Evolutionary conservation across 2,888 invertebrate genomes (phyloP), one percentile per base, ranked within the genome.

Genomic region (Carcina quercana): DNA sequence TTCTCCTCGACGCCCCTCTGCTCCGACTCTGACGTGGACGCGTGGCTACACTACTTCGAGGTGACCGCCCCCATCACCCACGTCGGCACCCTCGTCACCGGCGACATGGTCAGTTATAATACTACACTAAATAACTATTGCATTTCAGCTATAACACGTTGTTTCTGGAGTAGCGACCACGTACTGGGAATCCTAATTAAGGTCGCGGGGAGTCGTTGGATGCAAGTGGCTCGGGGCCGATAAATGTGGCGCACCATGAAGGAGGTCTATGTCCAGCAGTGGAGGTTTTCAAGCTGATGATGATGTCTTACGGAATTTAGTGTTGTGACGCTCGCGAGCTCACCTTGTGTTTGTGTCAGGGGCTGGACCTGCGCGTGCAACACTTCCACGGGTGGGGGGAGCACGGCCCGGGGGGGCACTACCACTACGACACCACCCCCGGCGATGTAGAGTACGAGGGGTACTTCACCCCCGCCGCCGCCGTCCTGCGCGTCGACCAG

Each of bases 391-490:
- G 95, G 62, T 95, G 93, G 71, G 91, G 93, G 47, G 78, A 87
- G 57, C 90, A 91, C 65, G 92, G 91, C 35, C 91, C 92, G 82
- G 96, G 94, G 45, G 98, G 98, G 0, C 98, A 99, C 86, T 99
- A 98, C 83, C 98, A 99, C 80, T 91, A 91, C 66, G 98, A 99
- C 79, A 93, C 92, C 5, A 95, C 96, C 15, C 97, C 98, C 0
- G 91, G 90, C 5, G 85, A 67, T n/a, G 96, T 89, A 6, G 91
- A 93, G 62, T 97, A 99, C 79, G 87, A 94, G 58, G 98, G 93
- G 0, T 98, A 95, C 82, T 95, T 98, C 67, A 90, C 88, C 56
- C 74, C 93, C 24, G 96, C 92, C 2, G 88, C 86, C 61, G 86
- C 79, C 66, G 86, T 95, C 37, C 80, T 91, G 39, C 87, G 95